Percentiles rank a stretch among this genome's conserved stretches.
phyloP scores from a whole-genome alignment of 2,113 vertebrate genomes.

The Syngnathus scovelli region DNA sequence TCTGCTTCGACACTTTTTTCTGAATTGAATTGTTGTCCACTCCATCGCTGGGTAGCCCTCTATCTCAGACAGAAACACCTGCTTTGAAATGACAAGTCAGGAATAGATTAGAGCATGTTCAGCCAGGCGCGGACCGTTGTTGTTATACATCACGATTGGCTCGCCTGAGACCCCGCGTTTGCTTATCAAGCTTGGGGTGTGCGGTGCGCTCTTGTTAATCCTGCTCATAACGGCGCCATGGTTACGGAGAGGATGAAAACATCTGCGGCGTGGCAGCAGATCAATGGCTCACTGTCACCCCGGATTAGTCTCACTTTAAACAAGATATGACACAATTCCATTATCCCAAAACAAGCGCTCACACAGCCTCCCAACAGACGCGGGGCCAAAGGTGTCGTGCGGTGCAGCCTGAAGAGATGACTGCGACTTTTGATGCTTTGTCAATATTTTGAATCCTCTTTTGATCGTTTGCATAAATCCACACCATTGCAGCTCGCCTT shows the following conservation, averaged over 20 bases:
- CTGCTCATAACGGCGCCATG: constrained; percentile 60
- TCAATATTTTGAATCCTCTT: constrained; percentile 38
- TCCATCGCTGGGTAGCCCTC: background rate
- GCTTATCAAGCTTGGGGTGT: constrained; percentile 45
- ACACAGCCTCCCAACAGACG: constrained; percentile 26
- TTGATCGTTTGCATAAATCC: constrained; percentile 17
- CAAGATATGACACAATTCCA: constrained; percentile 71
- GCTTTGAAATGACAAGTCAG: constrained; percentile 3
- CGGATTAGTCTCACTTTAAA: constrained; percentile 66
- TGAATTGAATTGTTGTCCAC: constrained; percentile 2
- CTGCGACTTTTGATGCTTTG: constrained; percentile 18
- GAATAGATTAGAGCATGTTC: constrained; percentile 14
- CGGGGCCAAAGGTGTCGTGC: constrained; percentile 21
- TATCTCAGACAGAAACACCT: constrained; percentile 6
- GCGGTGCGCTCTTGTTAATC: constrained; percentile 48
- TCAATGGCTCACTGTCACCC: constrained; percentile 65
- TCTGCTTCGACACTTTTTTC: constrained; percentile 15
- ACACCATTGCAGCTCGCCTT: constrained; percentile 3
- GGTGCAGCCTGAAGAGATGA: constrained; percentile 3
- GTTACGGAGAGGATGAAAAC: constrained; percentile 62
- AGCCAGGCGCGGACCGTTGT: constrained; percentile 22
- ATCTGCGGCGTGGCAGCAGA: constrained; percentile 64
- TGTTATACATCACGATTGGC: constrained; percentile 16
- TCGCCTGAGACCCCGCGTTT: constrained; percentile 30
- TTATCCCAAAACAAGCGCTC: constrained; percentile 59